Evolutionary conservation across 1,140 invertebrate species (phyloP), one percentile per base, ranked within the genome.

Genomic region (Protaetia brevitarsis): DNA sequence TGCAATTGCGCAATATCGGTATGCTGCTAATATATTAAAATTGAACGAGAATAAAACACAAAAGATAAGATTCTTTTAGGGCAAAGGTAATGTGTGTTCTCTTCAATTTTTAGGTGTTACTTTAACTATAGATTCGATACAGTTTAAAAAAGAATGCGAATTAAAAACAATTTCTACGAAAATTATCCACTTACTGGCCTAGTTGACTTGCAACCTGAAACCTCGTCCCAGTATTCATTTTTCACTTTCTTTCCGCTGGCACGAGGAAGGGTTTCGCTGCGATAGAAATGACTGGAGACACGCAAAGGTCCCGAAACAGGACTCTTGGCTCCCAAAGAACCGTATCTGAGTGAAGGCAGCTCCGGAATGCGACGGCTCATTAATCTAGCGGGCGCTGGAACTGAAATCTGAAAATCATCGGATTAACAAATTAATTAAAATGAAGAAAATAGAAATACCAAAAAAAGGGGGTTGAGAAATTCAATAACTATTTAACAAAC

Each of bases 291-390:
- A 41, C 59, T 68, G n/a, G 67, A 19, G 31, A 74, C 60, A 28
- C 68, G 67, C 28, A 75, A 45, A 6, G 75, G 74, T 21, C 72
- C 74, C 16, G 68, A 72, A 29, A 57, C 57, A 26, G 65, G 41
- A 16, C 66, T 67, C 64, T 64, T 73, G 19, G 69, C 66, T 6
- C 70, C 73, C 13, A 75, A 63, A 10, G 71, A 61, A 6, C 74
- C 73, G 64, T 76, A 76, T 56, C 69, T 62, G n/a, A 76, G 51
- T 10, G 72, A 76, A 8, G 76, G 76, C 13, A 76, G 71, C 69
- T 76, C 75, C 0, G 66, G 67, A 16, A 73, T 67, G 27, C 73
- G 57, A 59, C 41, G 59, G 2, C 70, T 66, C 26, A 70, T 57
- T n/a, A 34, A 27, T 66, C 66, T 62, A 10, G 64, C 27, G 11